Base-by-base conservation (phyloP, 2,797 vertebrate species). In the Manis javanica region DNA sequence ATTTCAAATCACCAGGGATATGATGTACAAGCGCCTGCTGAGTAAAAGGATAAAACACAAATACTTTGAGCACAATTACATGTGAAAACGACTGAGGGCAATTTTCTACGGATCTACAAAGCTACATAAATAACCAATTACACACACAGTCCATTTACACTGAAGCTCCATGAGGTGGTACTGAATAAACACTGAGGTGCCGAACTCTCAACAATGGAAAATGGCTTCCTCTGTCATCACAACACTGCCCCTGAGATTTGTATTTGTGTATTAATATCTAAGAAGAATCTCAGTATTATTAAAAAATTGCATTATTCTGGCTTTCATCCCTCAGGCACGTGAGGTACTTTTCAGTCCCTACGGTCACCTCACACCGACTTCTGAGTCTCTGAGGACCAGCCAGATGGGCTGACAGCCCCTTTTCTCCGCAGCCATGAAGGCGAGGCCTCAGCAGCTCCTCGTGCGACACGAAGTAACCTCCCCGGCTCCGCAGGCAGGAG, bases 101-200 rank as follows among this genome's bases (percentile, higher is more conserved):
- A 83, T 96, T 77, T 83, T 34, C 87, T 95, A 90, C 18, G 90
- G 46, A 93, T 72, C 95, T 95, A 92, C 42, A 95, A 95, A 96
- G 87, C 96, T 88, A 87, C 83, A 95, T 94, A 97, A 95, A 97
- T 88, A 46, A 86, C 72, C 85, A 79, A 57, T 87, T 83, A 97
- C 55, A 96, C 83, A 97, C 2, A 96, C 1, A 93, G 68, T 71
- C 46, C 77, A 75, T 92, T 92, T 81, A 96, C 90, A 94, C 0
- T 16, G 71, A 90, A 34, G 69, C 39, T 92, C 88, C 81, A 29
- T 34, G 75, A 96, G 91, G 96, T 85, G 93, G 92, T 69, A 89
- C 79, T 92, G 85, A 81, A 24, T 77, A 31, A 91, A 93, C 78
- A 91, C 59, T 74, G 84, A 92, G 91, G 74, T 78, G 84, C 7